Conservation (phyloP, 1,140 invertebrate species). For the Bombus picipes region DNA sequence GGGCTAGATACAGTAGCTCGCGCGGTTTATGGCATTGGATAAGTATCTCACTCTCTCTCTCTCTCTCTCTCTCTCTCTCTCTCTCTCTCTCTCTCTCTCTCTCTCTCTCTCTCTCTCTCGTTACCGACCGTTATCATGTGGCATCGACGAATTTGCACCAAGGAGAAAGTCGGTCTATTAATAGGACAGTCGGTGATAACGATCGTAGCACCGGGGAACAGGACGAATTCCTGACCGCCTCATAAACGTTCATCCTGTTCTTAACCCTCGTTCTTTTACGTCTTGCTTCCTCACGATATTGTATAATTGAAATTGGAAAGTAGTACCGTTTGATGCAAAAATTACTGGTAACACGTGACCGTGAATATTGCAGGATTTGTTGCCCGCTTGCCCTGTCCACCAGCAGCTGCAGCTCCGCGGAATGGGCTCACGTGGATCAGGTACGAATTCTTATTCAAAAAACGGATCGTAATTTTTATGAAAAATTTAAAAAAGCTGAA, state of each 20-base stretch:
- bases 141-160: constrained; percentile 53
- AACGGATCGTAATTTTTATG: too few species aligned
- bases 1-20: not conserved
- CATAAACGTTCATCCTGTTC: constrained; percentile 44
- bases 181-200: constrained; percentile 61
- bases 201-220: constrained; percentile 30
- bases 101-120: constrained; percentile 1
- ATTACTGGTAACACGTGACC: constrained; percentile 10
- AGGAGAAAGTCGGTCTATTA: constrained; percentile 70
- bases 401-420: constrained; percentile 74
- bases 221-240: constrained; percentile 53
- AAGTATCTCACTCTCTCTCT: not conserved
- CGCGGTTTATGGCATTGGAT: not conserved
- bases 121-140: constrained; percentile 48
- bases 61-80: constrained; percentile 15
- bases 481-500: too few species aligned
- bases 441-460: constrained; percentile 51
- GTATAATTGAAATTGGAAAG: constrained; percentile 55
- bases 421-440: constrained; percentile 79
- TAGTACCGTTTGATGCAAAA: constrained; percentile 5
- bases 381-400: constrained; percentile 77
- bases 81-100: constrained; percentile 14
- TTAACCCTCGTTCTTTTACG: constrained; percentile 3
- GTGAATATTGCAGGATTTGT: constrained; percentile 73
- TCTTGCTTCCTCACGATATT: constrained; percentile 30